These are phyloP conservation scores for Drosophila equinoxialis DNA, from an alignment of 1,140 invertebrate species.

Conservation along the genomic window DNA sequence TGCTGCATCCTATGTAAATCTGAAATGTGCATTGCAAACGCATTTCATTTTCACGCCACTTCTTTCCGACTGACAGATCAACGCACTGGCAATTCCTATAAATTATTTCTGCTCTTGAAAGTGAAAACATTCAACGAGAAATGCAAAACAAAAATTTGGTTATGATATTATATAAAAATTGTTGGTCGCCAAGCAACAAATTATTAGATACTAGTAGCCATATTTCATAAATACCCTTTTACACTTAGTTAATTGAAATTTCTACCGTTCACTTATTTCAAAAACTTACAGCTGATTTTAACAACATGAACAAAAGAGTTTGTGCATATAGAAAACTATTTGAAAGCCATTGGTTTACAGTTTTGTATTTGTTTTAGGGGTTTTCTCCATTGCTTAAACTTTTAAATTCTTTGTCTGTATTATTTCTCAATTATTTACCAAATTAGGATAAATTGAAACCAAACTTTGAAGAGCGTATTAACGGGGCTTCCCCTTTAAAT, in stretches of 20 bases:
- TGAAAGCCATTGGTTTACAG: too few species aligned
- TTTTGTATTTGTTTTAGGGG: too few species aligned
- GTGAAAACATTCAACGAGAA: background rate
- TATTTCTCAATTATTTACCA: too few species aligned
- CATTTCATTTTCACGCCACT: slow-evolving; percentile 13
- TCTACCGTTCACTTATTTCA: too few species aligned
- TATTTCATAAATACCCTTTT: background rate
- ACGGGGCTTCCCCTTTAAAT: background rate
- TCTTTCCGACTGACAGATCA: background rate
- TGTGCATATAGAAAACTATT: too few species aligned
- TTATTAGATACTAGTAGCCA: background rate
- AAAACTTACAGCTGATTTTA: too few species aligned
- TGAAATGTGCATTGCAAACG: slow-evolving; percentile 12
- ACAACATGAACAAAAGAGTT: too few species aligned
- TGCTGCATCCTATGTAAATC: slow-evolving; percentile 6
- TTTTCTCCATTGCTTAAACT: too few species aligned
- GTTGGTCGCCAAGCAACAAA: slow-evolving; percentile 8
- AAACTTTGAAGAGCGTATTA: background rate
- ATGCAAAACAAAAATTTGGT: slow-evolving; percentile 18
- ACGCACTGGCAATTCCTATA: slow-evolving; percentile 7
- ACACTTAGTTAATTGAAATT: background rate
- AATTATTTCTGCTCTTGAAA: slow-evolving; percentile 28
- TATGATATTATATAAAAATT: background rate
- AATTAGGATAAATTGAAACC: too few species aligned
- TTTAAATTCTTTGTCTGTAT: too few species aligned